phyloP scores from a whole-genome alignment of 2,797 vertebrate genomes.

The Falco rusticolus region DNA sequence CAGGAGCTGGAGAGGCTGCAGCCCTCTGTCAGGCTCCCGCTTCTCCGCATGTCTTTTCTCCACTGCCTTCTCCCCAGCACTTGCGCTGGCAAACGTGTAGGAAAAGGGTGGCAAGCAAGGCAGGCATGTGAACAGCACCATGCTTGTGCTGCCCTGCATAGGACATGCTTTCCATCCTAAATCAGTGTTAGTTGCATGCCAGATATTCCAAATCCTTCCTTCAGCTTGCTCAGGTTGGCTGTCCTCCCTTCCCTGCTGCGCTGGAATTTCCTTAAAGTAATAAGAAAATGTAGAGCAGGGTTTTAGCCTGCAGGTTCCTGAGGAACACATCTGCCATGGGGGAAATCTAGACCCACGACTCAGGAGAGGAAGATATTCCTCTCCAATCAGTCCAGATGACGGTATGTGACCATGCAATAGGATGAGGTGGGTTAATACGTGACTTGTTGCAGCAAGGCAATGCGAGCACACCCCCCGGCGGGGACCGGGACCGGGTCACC shows the following conservation, averaged over 20 bases:
- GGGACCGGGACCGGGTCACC: background rate
- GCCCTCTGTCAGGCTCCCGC: background rate
- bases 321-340: background rate
- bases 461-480: background rate
- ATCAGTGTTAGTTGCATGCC: too few relatives aligned
- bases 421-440: background rate
- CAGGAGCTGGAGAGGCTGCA: background rate
- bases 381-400: background rate
- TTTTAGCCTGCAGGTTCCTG: background rate
- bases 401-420: background rate
- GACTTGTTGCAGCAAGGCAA: background rate
- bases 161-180: background rate
- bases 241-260: background rate
- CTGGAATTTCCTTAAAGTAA: background rate
- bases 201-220: background rate
- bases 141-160: background rate
- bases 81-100: fast-evolving
- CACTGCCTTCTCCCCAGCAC: background rate
- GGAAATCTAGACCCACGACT: background rate
- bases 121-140: background rate
- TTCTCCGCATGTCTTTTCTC: background rate
- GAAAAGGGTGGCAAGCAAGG: background rate
- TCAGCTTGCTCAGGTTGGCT: background rate
- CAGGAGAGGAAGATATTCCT: background rate
- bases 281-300: background rate